Percentiles rank a stretch among this genome's conserved stretches.
Evolutionary conservation across 1,140 invertebrate genomes (phyloP).

Genomic region (Drosophila erecta): DNA sequence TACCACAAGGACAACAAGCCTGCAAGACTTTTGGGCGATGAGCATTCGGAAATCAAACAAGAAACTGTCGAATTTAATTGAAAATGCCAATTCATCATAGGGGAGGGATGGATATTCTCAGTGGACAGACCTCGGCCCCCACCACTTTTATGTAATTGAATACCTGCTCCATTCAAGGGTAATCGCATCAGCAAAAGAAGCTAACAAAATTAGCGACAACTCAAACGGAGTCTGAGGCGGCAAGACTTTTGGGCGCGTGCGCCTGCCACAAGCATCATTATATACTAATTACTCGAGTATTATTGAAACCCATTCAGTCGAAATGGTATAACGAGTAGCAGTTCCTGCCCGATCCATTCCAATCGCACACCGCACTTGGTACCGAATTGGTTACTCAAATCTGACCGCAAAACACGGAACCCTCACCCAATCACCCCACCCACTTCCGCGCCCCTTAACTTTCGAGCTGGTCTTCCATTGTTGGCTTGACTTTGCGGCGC

Average conservation of each 20-base stretch:
- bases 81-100: slow-evolving; percentile 77
- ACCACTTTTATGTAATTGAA: slow-evolving; percentile 56
- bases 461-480: slow-evolving; percentile 20
- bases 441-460: background rate
- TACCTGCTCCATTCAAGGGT: slow-evolving; percentile 68
- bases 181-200: slow-evolving; percentile 59
- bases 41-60: slow-evolving; percentile 48
- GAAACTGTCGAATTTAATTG: slow-evolving; percentile 71
- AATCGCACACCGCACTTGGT: slow-evolving; percentile 50
- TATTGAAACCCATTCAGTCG: slow-evolving; percentile 79
- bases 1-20: slow-evolving; percentile 37
- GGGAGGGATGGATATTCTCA: background rate
- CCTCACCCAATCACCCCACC: slow-evolving; percentile 1
- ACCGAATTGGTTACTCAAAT: slow-evolving; percentile 64
- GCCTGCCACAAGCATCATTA: slow-evolving; percentile 68
- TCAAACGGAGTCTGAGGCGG: background rate
- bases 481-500: slow-evolving; percentile 65
- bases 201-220: slow-evolving; percentile 51
- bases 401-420: slow-evolving; percentile 64
- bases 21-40: slow-evolving; percentile 2
- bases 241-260: slow-evolving; percentile 40
- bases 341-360: slow-evolving; percentile 12
- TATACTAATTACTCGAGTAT: slow-evolving; percentile 83
- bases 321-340: slow-evolving; percentile 65
- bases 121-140: background rate